These are phyloP conservation scores for Ellobius talpinus DNA, from an alignment of 2,113 vertebrate species.

Conservation along the genomic window DNA sequence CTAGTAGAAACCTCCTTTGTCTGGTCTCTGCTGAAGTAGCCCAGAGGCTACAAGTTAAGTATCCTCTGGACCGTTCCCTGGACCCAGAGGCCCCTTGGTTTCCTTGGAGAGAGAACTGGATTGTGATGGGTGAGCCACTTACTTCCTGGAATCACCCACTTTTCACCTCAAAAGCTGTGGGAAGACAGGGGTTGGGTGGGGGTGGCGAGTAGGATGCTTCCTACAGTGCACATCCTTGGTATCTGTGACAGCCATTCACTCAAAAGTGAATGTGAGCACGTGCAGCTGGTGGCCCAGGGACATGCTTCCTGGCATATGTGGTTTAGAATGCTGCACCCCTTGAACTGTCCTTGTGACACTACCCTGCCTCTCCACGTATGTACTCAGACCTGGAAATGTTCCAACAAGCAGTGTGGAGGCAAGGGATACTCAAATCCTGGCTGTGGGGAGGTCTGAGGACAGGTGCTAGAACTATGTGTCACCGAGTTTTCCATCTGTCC, in stretches of 20 bases:
- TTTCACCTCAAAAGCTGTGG: background rate
- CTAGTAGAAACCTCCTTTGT: background rate
- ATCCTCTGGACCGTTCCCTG: background rate
- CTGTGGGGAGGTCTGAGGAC: background rate
- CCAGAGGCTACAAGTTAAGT: background rate
- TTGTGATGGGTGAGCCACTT: background rate
- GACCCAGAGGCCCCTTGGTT: background rate
- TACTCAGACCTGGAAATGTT: background rate
- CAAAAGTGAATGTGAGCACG: background rate
- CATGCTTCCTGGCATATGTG: background rate
- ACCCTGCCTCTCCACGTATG: background rate
- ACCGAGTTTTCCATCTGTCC: background rate
- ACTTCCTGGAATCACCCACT: background rate
- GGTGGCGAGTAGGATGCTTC: background rate
- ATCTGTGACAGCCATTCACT: background rate
- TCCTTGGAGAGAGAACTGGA: background rate
- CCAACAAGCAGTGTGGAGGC: background rate
- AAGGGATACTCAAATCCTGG: background rate
- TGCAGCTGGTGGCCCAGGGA: background rate
- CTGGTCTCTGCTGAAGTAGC: background rate
- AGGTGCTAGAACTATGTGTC: background rate
- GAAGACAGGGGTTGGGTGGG: background rate
- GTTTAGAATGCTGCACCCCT: background rate
- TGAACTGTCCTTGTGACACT: background rate
- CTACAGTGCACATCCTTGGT: background rate